Evolutionary conservation across 1,140 invertebrate species (phyloP), one percentile per base, ranked within the genome.

Genomic region (Drosophila sp.): DNA sequence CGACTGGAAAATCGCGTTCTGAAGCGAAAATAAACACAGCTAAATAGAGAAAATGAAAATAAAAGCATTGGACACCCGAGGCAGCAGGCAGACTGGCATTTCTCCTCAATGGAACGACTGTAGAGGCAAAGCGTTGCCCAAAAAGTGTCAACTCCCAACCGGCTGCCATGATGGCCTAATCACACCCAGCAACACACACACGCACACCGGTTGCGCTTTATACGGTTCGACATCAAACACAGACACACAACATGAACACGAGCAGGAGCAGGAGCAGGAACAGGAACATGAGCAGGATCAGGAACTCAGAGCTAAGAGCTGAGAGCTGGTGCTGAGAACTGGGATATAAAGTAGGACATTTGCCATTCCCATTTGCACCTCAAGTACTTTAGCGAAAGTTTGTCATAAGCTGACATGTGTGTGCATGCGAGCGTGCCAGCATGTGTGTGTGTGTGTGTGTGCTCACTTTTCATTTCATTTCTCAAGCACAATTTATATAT

Each of bases 1-100:
- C 82, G 82, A 87, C 89, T 87, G 82, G 82, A 87, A 87, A 87
- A 87, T 87, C 82, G 82, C 78, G 83, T 87, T 87, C 82, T 87
- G 78, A 82, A 87, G 79, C 79, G 82, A 87, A 87, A 87, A 89
- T 87, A 87, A 87, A 89, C 82, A 87, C 67, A 76, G 82, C 82
- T 89, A 87, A 87, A 87, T 87, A 79, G 82, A 72, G 86, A 86
- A 72, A 73, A 75, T 72, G 69, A 62, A 62, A 62, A 74, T 70
- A 65, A 62, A 62, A 62, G 65, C 66, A 76, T 67, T 66, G 62
- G 41, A 41, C 25, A 78, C n/a, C 14, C 6, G 48, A 59, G 53
- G 41, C 63, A 66, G 70, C 43, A 59, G 53, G 41, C 63, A 66
- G 70, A 62, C 67, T 54, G 54, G 29, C 27, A 71, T 66, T 66